Conservation (phyloP, 2,113 vertebrate genomes). For the Charadrius vociferus region DNA sequence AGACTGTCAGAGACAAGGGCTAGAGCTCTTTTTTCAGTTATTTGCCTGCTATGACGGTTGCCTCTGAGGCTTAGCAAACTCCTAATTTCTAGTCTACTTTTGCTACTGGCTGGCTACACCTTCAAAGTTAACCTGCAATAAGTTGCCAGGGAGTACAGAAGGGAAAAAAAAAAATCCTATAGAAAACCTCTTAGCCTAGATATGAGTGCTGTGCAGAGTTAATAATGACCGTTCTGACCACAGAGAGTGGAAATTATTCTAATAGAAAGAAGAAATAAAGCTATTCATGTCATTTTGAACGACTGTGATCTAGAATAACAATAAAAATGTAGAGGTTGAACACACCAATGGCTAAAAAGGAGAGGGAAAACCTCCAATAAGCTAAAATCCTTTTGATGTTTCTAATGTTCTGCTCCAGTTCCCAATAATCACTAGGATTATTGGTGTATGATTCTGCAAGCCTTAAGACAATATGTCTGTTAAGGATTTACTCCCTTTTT, state of each 20-base stretch:
- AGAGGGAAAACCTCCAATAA: neutral
- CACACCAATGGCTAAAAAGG: neutral
- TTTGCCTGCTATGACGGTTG: neutral
- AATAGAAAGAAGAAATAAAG: neutral
- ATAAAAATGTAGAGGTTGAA: neutral
- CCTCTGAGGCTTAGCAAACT: neutral
- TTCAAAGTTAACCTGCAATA: neutral
- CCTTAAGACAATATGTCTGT: neutral
- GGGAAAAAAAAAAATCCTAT: neutral
- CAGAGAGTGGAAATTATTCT: neutral
- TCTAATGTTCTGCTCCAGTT: slow-evolving; percentile 31
- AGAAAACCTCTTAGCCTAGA: neutral
- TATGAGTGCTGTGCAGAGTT: neutral
- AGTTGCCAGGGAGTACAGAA: neutral
- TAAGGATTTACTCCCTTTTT: slow-evolving; percentile 42
- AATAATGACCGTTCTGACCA: neutral
- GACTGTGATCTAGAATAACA: neutral
- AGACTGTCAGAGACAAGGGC: neutral
- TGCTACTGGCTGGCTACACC: neutral
- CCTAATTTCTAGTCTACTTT: neutral
- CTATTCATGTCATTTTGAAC: neutral
- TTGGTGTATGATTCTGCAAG: neutral
- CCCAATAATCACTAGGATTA: slow-evolving; percentile 1
- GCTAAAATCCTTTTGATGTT: slow-evolving; percentile 23
- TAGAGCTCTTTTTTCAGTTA: neutral